Base-by-base conservation (phyloP, 1,140 invertebrate genomes). In the Neelides sp. region DNA sequence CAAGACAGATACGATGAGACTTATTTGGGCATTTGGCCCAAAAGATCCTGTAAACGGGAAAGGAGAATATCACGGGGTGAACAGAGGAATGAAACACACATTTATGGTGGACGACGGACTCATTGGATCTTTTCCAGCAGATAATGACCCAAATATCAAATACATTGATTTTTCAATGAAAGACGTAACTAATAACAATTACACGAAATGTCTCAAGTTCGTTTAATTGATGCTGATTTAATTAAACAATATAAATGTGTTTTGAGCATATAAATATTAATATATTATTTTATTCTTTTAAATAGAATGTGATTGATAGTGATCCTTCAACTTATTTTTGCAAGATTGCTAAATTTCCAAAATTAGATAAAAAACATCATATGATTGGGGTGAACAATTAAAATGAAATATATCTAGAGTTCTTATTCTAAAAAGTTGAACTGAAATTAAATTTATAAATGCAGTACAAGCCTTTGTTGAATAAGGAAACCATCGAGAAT, bases 291-390 rank as follows among this genome's bases (percentile, higher is more conserved):
- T n/a, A n/a, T n/a, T n/a, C n/a, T n/a, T n/a, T n/a, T n/a, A n/a
- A n/a, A n/a, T n/a, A n/a, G n/a, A n/a, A n/a, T n/a, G n/a, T n/a
- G n/a, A n/a, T n/a, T n/a, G n/a, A n/a, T n/a, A n/a, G n/a, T n/a
- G n/a, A n/a, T n/a, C n/a, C n/a, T n/a, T 19, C 35, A 3, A 26
- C 26, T 0, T 88, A 88, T 63, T 86, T 83, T 83, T 87, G 84
- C 64, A 86, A 85, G 68, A 82, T 88, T 15, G 82, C 87, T 65
- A 81, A 79, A 68, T 76, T 78, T 0, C 83, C 84, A 0, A 60
- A 66, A 1, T 61, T 85, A 3, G 68, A 71, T 0, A 66, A 65
- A 10, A 87, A 86, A 61, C 80, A 86, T 59, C 85, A 88, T 57
- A 85, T 87, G 63, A 77, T 86, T 50, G 84, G 83, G 49, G 73